Base-by-base conservation (phyloP, 2,113 vertebrate species). In the Nesogale talazaci region DNA sequence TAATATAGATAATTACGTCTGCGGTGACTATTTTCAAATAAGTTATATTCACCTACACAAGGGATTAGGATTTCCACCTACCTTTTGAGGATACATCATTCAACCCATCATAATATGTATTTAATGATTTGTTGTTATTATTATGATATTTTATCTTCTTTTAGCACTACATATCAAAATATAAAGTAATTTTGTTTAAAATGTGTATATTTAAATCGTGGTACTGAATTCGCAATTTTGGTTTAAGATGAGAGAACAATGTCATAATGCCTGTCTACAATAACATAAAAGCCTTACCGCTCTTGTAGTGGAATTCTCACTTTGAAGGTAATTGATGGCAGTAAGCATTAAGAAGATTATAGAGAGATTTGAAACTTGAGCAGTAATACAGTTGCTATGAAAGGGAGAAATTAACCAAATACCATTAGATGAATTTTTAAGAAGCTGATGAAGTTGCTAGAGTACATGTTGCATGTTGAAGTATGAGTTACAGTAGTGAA, bases 321-420 rank as follows among this genome's bases (percentile, higher is more conserved):
- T 87, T 15, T 83, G 65, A 86, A 87, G n/a, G 42, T 86, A 75
- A 89, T 83, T 90, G 86, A 93, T 52, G 70, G 42, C n/a, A 91
- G 11, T 88, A 29, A 1, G 3, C 25, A 6, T 16, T 52, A 12
- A 12, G 46, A 52, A 12, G 46, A 83, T 57, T 61, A 72, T 72
- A 65, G 76, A 42, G 7, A 84, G 57, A 83, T 72, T 72, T 91
- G 23, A 25, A 81, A 77, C 17, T 76, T 3, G 27, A 72, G 92
- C 57, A 46, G n/a, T 57, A 79, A 94, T 94, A 52, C 92, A 84
- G 27, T 61, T 84, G 25, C 78, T 84, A 59, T 25, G 61, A 83
- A 83, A 79, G 23, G 5, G 22, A 91, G 15, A 94, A 46, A 83
- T 16, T 59, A 90, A 9, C 12, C 70, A 14, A 88, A 69, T 31